Conservation (phyloP, 2,888 invertebrate genomes). For the Pomacea canaliculata region DNA sequence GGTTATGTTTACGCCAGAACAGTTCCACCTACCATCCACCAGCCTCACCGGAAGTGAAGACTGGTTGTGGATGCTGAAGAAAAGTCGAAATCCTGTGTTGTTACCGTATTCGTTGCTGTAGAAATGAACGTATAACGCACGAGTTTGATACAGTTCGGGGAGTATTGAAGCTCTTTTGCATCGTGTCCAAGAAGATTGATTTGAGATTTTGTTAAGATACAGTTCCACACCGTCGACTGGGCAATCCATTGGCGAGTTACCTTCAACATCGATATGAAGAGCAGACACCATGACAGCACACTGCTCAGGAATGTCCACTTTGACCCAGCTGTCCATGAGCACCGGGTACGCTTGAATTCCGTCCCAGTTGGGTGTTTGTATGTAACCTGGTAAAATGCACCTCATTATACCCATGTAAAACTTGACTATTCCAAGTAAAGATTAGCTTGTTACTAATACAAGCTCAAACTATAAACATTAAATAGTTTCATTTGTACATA, state of each 20-base stretch:
- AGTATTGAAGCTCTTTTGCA: not conserved
- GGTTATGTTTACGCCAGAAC: not conserved
- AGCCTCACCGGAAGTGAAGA: not conserved
- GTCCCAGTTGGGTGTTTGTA: not conserved
- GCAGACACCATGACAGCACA: not conserved
- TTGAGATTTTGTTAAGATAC: not conserved
- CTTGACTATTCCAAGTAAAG: no score
- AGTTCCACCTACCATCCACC: not conserved
- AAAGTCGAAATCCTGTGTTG: not conserved
- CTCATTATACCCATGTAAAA: no score
- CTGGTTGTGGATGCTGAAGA: not conserved
- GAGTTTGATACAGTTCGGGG: not conserved
- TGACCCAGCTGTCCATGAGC: not conserved
- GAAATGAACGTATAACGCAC: not conserved
- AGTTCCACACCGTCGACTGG: no score
- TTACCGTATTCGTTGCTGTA: not conserved
- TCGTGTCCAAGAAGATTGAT: not conserved
- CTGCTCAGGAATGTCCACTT: not conserved
- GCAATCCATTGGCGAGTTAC: not conserved
- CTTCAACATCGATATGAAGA: not conserved
- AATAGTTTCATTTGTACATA: no score
- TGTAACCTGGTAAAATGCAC: not conserved
- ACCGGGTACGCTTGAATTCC: not conserved
- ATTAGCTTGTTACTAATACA: no score
- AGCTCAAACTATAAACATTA: no score